phyloP scores from a whole-genome alignment of 2,113 vertebrate genomes.

The Seriola aureovittata region DNA sequence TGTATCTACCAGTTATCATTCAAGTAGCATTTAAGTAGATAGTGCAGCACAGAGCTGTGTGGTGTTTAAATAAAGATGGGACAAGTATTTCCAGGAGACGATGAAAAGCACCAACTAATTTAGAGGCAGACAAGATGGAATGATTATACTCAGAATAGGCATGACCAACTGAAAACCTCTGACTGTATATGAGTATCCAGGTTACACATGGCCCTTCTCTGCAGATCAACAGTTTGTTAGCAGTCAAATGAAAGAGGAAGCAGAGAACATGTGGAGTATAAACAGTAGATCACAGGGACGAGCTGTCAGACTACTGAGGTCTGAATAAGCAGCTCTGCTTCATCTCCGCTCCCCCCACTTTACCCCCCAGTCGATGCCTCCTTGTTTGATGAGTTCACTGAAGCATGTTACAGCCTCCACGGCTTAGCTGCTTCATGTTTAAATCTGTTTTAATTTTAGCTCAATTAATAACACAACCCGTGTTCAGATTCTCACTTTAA shows the following conservation, averaged over 20 bases:
- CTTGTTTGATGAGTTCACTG: background rate
- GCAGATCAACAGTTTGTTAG: background rate
- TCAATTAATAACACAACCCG: conserved; percentile 20
- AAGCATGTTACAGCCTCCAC: background rate
- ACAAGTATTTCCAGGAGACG: too few relatives aligned
- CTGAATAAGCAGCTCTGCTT: background rate
- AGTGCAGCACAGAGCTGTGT: background rate
- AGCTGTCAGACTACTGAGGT: background rate
- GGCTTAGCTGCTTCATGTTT: conserved; percentile 13
- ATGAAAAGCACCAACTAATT: background rate
- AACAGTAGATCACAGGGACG: background rate
- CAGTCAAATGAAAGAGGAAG: background rate
- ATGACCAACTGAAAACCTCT: background rate
- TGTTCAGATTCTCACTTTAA: conserved; percentile 23
- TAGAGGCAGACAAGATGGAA: background rate
- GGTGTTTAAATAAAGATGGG: background rate
- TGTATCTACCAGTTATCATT: too few relatives aligned
- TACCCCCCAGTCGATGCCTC: background rate
- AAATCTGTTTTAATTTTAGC: conserved; percentile 11
- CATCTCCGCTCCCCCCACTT: background rate
- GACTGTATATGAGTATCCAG: background rate
- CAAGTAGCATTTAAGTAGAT: too few relatives aligned
- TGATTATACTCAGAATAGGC: background rate
- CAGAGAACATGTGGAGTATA: background rate
- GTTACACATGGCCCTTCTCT: background rate